Evolutionary conservation across 2,888 invertebrate genomes (phyloP), one percentile per base, ranked within the genome.

Genomic region (Drosophila mimica): DNA sequence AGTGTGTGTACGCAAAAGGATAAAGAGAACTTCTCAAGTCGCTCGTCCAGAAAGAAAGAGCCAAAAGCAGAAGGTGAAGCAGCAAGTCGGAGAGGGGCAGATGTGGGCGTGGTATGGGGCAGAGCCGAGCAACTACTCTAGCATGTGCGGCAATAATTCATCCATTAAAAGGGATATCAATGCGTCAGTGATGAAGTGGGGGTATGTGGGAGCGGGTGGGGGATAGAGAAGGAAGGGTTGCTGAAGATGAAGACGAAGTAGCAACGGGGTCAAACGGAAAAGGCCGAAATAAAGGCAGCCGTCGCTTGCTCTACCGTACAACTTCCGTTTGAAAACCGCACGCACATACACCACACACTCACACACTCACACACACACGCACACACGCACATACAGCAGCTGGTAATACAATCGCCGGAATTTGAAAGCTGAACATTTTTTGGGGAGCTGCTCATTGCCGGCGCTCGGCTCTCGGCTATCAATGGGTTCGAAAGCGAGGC

Each of bases 81-180:
- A 46, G 43, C 20, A 46, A 46, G 3, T 20, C 20, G 25, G 34
- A 17, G 15, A 34, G 46, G 15, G 31, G 34, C 46, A 25, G 15
- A n/a, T 40, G 13, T 31, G 48, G 13, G 20, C 48, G 38, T 43
- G 33, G 51, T 46, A 54, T 33, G 48, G 52, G 75, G 84, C 25
- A 46, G 46, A 46, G 13, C 9, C 46, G 15, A 46, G 81, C 91
- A 90, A 89, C 91, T 91, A 91, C 91, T 91, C 91, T 91, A 86
- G 92, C 90, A 91, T 91, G 92, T 92, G 91, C 86, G 91, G 92
- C 92, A 92, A 92, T 92, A 91, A 91, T 91, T 91, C 92, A 91
- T 91, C 91, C 92, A 92, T 92, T 91, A 91, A 91, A 91, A 91
- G 91, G 91, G 92, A 92, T 91, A 91, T 88, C 90, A 90, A 88